A percentile compares a stretch with the other conserved stretches of the same genome.
These are phyloP conservation scores for Varanus komodoensis DNA, from an alignment of 2,113 vertebrate genomes.

Conservation along the genomic window DNA sequence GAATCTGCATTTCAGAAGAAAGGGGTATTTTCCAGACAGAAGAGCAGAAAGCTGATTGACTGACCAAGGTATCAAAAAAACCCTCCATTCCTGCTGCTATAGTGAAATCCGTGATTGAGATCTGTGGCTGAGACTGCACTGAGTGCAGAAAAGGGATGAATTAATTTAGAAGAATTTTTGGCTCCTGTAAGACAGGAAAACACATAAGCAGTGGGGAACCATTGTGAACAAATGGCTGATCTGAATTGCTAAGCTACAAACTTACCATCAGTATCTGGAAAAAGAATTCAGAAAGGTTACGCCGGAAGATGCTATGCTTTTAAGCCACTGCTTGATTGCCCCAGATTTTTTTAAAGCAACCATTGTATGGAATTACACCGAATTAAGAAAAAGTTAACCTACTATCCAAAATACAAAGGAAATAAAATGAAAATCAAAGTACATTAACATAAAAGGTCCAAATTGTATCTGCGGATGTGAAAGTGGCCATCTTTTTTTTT, in stretches of 20 bases:
- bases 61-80: conserved; percentile 41
- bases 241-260: conserved; percentile 3
- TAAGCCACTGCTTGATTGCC: conserved; percentile 15
- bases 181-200: conserved; percentile 45
- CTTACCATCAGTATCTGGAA: conserved; percentile 3
- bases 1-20: conserved; percentile 64
- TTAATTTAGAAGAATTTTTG: conserved; percentile 56
- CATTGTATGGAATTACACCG: not conserved
- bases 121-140: conserved; percentile 47
- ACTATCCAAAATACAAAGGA: not conserved
- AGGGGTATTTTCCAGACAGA: conserved; percentile 61
- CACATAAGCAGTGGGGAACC: conserved; percentile 25
- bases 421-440: not conserved
- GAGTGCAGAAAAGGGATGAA: conserved; percentile 60
- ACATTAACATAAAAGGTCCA: conserved; percentile 6
- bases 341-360: conserved; percentile 15
- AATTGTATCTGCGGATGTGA: not conserved
- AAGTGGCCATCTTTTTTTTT: not conserved
- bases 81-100: conserved; percentile 41
- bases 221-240: conserved; percentile 29
- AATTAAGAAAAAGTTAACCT: not conserved
- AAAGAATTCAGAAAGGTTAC: conserved; percentile 4
- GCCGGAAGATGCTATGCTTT: conserved; percentile 36
- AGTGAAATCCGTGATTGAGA: conserved; percentile 43
- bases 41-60: conserved; percentile 49